Evolutionary conservation across 92 coral and sea anemone species (phyloP), one percentile per base, ranked within the genome.

Genomic region (Epizoanthus scotinus): DNA sequence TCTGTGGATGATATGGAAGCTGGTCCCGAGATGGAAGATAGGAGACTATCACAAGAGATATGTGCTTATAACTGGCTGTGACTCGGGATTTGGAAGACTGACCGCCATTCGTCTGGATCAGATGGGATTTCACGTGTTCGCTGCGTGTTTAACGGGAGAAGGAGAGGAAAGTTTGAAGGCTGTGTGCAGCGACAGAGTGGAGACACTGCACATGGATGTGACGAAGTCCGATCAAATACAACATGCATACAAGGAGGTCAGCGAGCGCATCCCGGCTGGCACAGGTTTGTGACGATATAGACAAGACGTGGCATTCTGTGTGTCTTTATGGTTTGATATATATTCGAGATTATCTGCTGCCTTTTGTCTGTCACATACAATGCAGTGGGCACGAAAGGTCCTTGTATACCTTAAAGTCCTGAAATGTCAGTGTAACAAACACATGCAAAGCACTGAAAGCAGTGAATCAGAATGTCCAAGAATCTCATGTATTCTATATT

Each of bases 51-150:
- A 65, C 67, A 84, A 78, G 68, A 84, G 77, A 27, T 89, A 87
- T 63, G 92, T 94, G 31, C 82, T 94, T 0, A 89, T 94, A 58
- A 94, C 98, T 2, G 98, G 95, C 26, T 91, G 94, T 34, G 40
- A 34, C 40, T 34, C 91, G 5, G 98, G 98, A 6, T 93, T 93
- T 63, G 98, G 95, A 5, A 86, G 67, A 24, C 72, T 81, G 56
- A 65, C 83, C 15, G 98, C 98, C 58, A 87, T 86, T 73, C 89
- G 77, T 26, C 59, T 94, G 59, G 93, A 94, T 69, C 31, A 81
- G 73, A 71, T 94, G 73, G 98, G 98, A 49, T 84, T 89, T 57
- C 40, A 26, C 67, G 98, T 94, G 59, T 77, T 94, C 70, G 98
- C 95, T 75, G 82, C 93, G 21, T 94, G 98, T 71, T 67, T 94